These are phyloP conservation scores for Heptranchias perlo DNA, from an alignment of 2,113 vertebrate species.

Conservation along the genomic window DNA sequence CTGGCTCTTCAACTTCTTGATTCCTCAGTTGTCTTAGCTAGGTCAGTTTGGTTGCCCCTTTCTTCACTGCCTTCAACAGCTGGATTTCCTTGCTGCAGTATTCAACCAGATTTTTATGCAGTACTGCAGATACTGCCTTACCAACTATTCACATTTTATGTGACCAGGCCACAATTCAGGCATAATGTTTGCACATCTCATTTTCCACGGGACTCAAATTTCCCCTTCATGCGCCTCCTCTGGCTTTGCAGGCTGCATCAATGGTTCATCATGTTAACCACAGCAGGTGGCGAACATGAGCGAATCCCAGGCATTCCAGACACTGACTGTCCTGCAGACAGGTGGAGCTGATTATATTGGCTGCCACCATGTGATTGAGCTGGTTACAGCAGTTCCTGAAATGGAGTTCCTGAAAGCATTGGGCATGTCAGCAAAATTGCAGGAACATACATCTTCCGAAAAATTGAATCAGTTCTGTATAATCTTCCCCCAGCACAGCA, in stretches of 20 bases:
- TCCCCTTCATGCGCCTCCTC: neutral
- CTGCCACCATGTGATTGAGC: no score
- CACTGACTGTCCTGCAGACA: neutral
- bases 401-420: neutral
- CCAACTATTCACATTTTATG: neutral
- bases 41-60: neutral
- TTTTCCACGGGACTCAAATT: neutral
- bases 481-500: neutral
- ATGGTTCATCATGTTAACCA: neutral
- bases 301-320: neutral
- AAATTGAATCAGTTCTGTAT: neutral
- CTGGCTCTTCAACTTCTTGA: neutral
- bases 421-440: neutral
- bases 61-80: neutral
- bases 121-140: neutral
- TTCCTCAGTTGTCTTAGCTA: neutral
- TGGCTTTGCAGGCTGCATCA: neutral
- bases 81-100: neutral
- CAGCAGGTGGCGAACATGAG: neutral
- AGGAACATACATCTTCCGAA: neutral
- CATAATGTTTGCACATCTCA: neutral
- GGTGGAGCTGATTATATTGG: neutral
- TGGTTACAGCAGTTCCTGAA: no score
- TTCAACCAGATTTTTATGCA: neutral
- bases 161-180: neutral